These are phyloP conservation scores for Drosophila mayaguana DNA, from an alignment of 2,888 invertebrate genomes.

Conservation along the genomic window DNA sequence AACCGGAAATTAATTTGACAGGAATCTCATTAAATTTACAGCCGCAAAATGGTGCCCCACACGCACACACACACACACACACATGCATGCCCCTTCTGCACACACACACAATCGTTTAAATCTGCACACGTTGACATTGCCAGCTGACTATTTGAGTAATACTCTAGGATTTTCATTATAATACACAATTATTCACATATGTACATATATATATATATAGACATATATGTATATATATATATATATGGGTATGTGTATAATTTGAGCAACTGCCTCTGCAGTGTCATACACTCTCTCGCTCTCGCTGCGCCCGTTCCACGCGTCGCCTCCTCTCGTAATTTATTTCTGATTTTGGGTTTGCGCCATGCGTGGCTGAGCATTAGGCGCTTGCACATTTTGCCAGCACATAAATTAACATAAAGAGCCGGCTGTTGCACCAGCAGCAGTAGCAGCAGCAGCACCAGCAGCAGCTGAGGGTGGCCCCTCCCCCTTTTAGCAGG, in stretches of 20 bases:
- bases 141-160: slow-evolving; percentile 77
- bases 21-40: slow-evolving; percentile 86
- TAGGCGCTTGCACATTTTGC: slow-evolving; percentile 78
- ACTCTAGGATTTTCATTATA: slow-evolving; percentile 76
- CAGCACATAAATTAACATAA: slow-evolving; percentile 80
- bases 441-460: too few species aligned
- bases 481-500: too few species aligned
- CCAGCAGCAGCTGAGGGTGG: neutral
- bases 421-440: slow-evolving; percentile 38
- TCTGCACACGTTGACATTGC: slow-evolving; percentile 74
- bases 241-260: slow-evolving; percentile 4
- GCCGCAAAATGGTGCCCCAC: slow-evolving; percentile 51
- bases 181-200: slow-evolving; percentile 69
- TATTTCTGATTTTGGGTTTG: slow-evolving; percentile 74
- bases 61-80: neutral
- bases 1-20: slow-evolving; percentile 86
- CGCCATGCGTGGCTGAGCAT: slow-evolving; percentile 75
- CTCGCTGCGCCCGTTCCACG: neutral
- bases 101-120: slow-evolving; percentile 58
- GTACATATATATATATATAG: neutral
- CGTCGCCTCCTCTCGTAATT: slow-evolving; percentile 53
- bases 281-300: slow-evolving; percentile 2
- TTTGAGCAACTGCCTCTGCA: slow-evolving; percentile 65
- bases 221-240: slow-evolving; percentile 1
- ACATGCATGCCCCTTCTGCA: neutral